Base-by-base conservation (phyloP, 2,113 vertebrate genomes). In the Melanocharis versteri region DNA sequence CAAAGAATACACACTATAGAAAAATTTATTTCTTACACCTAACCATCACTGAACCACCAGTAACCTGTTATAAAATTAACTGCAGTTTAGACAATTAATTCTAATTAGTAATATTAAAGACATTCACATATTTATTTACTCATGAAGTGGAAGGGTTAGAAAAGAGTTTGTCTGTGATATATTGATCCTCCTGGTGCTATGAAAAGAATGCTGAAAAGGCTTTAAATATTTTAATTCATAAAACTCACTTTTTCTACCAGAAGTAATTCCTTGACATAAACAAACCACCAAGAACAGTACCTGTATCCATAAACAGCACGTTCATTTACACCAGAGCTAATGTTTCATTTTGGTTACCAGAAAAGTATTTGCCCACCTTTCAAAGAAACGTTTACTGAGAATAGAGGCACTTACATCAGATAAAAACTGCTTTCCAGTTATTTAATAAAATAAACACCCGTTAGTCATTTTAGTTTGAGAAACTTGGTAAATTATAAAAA, bases 391-490 rank as follows among this genome's bases (percentile, higher is more conserved):
- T 92, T 95, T 91, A 69, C 90, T 64, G 97, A 24, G 51, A 95
- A 96, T 20, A 90, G 64, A 91, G 90, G 94, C 42, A 83, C 53
- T 69, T 40, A 94, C 21, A 97, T 83, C 86, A 97, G 45, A 96
- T 50, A 97, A 81, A 87, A 89, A 93, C 79, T 26, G 54, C 45
- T 90, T 97, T 92, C 80, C 77, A 97, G 89, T 96, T 90, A 96
- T 61, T 96, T 27, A 94, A 92, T 72, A 79, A 91, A 93, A 96
- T 53, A 90, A 95, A 97, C 83, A 97, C 65, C 50, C 24, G 80
- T 98, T 98, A 98, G 97, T 97, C 70, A 27, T 97, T 98, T 98
- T 98, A 98, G 97, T 97, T 60, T 60, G 80, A 94, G 48, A 78
- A 96, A 75, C 18, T 65, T 37, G 73, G 40, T 86, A 82, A 95